Evolutionary conservation across 2,113 vertebrate species (phyloP).

Genomic region (Petromus typicus): DNA sequence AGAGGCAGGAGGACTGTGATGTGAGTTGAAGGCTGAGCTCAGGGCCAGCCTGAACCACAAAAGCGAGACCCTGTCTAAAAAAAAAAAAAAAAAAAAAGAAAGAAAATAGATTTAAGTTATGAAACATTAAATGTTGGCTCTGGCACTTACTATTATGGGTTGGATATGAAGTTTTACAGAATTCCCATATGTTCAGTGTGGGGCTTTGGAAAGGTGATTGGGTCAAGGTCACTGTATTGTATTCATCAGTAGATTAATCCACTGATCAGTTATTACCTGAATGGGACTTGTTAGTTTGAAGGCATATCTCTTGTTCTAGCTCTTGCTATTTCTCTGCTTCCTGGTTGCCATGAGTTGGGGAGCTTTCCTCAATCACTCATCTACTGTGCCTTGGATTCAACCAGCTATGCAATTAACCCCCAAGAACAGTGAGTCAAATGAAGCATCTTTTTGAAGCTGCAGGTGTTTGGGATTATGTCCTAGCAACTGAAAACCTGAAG

Average conservation of each 20-base stretch:
- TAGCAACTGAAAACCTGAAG: neutral
- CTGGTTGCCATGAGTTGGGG: neutral
- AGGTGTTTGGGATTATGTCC: neutral
- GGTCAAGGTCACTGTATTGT: neutral
- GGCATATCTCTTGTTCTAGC: neutral
- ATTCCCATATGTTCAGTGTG: neutral
- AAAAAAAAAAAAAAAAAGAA: too few relatives aligned
- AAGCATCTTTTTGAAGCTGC: neutral
- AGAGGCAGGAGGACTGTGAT: too few relatives aligned
- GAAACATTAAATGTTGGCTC: neutral
- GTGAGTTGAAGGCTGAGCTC: too few relatives aligned
- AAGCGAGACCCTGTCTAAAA: too few relatives aligned
- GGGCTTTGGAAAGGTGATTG: neutral
- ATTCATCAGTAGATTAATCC: neutral
- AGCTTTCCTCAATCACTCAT: neutral
- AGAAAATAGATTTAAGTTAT: too few relatives aligned
- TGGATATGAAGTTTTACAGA: neutral
- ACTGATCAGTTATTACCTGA: neutral
- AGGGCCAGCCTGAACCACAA: too few relatives aligned
- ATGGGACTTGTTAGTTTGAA: neutral
- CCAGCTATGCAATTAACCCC: neutral
- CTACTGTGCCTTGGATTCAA: neutral
- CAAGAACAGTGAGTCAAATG: neutral
- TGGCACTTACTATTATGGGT: neutral
- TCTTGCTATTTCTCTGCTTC: neutral